phyloP scores from a whole-genome alignment of 2,113 vertebrate genomes.

The Helogale parvula region DNA sequence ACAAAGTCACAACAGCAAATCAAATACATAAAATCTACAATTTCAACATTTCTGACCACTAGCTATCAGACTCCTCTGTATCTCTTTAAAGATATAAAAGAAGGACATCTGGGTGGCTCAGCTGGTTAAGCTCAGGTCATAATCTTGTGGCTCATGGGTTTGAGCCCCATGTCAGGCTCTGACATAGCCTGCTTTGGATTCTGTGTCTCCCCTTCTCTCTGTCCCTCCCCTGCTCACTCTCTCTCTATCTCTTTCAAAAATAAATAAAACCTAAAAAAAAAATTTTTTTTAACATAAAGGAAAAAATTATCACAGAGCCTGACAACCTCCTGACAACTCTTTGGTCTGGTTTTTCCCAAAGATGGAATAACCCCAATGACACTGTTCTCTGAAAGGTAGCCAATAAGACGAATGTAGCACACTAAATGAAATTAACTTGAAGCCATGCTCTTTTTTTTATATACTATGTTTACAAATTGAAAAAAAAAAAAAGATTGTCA shows the following conservation, averaged over 20 bases:
- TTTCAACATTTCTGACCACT: neutral
- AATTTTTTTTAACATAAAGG: neutral
- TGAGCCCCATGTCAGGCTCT: no score
- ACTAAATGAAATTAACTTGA: neutral
- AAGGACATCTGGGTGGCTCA: neutral
- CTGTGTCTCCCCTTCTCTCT: no score
- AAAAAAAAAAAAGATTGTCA: neutral
- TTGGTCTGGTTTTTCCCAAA: neutral
- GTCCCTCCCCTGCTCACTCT: no score
- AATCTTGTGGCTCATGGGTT: no score
- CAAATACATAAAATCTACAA: neutral
- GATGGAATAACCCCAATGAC: neutral
- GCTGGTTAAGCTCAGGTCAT: no score
- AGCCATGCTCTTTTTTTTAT: neutral
- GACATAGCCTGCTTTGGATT: no score
- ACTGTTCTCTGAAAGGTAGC: neutral
- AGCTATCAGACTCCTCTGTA: neutral
- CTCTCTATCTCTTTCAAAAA: no score
- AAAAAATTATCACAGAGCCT: neutral
- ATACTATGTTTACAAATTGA: neutral
- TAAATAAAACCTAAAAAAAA: no score
- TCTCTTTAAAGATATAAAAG: neutral
- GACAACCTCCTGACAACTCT: neutral
- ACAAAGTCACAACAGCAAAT: neutral
- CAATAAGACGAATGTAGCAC: neutral